Evolutionary conservation across 2,113 vertebrate genomes (phyloP).

Genomic region (Sapajus apella): DNA sequence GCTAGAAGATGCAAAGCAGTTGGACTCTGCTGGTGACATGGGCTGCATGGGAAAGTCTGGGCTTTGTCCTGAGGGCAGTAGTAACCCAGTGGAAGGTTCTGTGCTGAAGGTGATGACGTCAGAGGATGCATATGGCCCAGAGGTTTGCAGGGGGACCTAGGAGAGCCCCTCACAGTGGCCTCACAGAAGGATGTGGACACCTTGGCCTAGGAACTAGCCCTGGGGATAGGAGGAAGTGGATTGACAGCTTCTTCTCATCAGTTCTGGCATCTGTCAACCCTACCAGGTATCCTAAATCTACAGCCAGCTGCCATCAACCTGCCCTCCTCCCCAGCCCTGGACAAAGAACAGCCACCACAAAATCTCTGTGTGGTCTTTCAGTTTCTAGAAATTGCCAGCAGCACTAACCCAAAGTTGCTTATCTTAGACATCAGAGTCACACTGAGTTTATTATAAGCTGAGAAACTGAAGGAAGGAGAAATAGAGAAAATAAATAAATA

Average conservation of each 20-base stretch:
- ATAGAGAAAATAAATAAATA: background rate
- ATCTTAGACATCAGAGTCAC: no score
- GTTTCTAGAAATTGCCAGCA: background rate
- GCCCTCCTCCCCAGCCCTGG: background rate
- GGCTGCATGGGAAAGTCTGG: fast-evolving
- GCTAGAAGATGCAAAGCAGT: background rate
- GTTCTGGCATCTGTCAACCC: background rate
- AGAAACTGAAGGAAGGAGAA: background rate
- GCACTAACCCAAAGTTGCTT: background rate
- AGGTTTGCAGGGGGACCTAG: background rate
- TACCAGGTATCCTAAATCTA: background rate
- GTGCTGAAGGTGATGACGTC: background rate
- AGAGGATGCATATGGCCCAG: background rate
- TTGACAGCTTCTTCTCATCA: background rate
- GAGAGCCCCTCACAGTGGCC: background rate
- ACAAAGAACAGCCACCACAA: background rate
- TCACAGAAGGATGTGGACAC: background rate
- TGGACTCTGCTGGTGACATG: fast-evolving
- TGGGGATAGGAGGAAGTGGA: background rate
- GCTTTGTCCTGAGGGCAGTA: background rate
- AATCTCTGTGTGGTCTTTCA: background rate
- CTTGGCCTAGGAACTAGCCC: background rate
- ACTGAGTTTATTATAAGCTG: background rate
- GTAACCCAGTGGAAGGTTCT: background rate
- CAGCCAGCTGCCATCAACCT: background rate